Base-by-base conservation (phyloP, 1,140 invertebrate genomes). In the Ips nitidus region DNA sequence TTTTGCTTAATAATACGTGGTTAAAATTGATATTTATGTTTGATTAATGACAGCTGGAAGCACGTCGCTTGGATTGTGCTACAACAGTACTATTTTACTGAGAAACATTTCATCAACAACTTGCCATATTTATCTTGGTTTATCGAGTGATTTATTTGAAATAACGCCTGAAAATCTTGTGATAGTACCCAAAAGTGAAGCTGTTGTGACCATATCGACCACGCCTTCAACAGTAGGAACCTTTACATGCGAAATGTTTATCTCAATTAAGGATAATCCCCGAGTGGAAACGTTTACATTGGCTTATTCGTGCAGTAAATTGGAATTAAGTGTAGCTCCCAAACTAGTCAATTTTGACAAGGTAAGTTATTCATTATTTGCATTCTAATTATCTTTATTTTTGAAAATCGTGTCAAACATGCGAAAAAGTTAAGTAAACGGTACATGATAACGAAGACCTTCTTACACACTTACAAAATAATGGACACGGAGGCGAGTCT, bases 201-300 rank as follows among this genome's bases (percentile, higher is more conserved):
- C 71, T 43, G 56, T 63, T 5, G 5, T 78, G n/a, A 62, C 39
- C 1, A 52, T 77, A 6, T 68, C 52, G 6, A 71, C 71, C 4
- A 70, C 68, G 40, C 72, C 76, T 2, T 43, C 42, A 2, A 60
- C 62, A 66, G 41, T 57, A 57, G 66, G 74, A 52, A 71, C 50
- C 42, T 56, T 74, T 52, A 40, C 71, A 38, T 37, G 69, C 38
- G 8, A 57, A 7, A 39, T 78, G 5, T 63, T 72, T 38, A 52
- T 80, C 3, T 71, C 75, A 1, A 65, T 74, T 8, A 73, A 75
- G 59, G 74, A 80, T 43, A 80, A 80, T 75, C 78, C 78, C 5
- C 50, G 68, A 58, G 68, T 79, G 8, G 42, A 74, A 40, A 58
- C 52, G 3, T 61, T 77, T 6, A 70, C 73, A 4, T 37, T 78